Evolutionary conservation across 2,888 invertebrate species (phyloP), one percentile per base, ranked within the genome.

Genomic region (Drosophila multiciliata): DNA sequence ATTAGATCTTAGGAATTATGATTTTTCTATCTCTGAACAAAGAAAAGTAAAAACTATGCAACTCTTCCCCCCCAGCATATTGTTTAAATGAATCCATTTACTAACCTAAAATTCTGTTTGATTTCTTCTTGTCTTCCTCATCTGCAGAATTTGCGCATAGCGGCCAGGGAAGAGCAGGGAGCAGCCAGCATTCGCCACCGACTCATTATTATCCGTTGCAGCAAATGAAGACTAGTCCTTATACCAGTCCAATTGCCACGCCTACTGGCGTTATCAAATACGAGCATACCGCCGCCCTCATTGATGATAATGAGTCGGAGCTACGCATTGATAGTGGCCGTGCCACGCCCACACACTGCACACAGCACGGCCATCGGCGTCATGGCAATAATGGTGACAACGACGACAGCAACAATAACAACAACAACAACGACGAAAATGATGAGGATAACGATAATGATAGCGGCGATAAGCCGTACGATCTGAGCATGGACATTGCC

Each of bases 401-500:
- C 33, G 77, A 83, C 26, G 79, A 82, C 40, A 78, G 86, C 55
- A 63, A 74, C 58, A 71, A 72, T 38, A 66, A 67, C 35, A 80
- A 82, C 59, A 80, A 82, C 59, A 80, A 74, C 48, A 68, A 82
- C n/a, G 78, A 80, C 35, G 81, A 83, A 49, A 79, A 85, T 15
- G 83, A 87, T 33, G 88, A 78, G 48, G 80, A 85, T n/a, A 38
- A 79, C 23, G 63, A 73, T 36, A 63, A 73, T 11, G 53, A 76
- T 38, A 67, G 40, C 35, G 67, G 66, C 40, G 80, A 80, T 20
- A 76, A 93, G 71, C 93, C 93, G 15, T 93, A 92, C 79, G 93
- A 93, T 88, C 82, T 93, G 73, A 90, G 93, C 84, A 87, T 92
- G 67, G 91, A 91, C 74, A 66, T 92, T 59, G 90, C 91, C 61